Evolutionary conservation across 2,888 invertebrate genomes (phyloP).

Genomic region (Brenthis hecate): DNA sequence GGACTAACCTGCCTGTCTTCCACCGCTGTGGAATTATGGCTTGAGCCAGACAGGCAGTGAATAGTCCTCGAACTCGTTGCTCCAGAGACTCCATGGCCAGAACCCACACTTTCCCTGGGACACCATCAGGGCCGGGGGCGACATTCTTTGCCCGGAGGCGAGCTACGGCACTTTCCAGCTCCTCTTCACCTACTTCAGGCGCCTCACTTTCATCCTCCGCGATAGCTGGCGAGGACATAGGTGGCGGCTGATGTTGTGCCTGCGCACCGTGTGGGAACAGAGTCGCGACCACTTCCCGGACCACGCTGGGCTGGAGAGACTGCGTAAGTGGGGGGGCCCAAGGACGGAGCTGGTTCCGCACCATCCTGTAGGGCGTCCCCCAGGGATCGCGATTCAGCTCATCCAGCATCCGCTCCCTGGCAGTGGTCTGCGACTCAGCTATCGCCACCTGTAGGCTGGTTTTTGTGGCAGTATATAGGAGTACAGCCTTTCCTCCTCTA

Average conservation of each 20-base stretch:
- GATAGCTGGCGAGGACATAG: too few species aligned
- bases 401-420: not conserved
- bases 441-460: not conserved
- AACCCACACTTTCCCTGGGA: not conserved
- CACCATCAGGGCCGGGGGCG: not conserved
- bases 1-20: not conserved
- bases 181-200: not conserved
- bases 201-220: not conserved
- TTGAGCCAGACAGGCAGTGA: not conserved
- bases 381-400: slow-evolving; percentile 20
- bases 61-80: not conserved
- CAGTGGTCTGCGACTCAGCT: not conserved
- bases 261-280: slow-evolving; percentile 10
- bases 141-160: too few species aligned
- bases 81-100: not conserved
- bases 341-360: slow-evolving; percentile 28
- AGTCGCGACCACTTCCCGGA: not conserved
- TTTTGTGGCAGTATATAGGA: not conserved
- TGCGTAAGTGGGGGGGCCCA: slow-evolving; percentile 2
- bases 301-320: slow-evolving; percentile 1
- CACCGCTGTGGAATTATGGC: not conserved
- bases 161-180: not conserved
- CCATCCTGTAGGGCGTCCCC: slow-evolving; percentile 31
- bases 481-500: slow-evolving; percentile 8
- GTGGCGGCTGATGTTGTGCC: not conserved